Percentiles rank a stretch among this genome's conserved stretches.
Conservation (phyloP, 2,888 invertebrate species). For the Chrysolina oricalcia region DNA sequence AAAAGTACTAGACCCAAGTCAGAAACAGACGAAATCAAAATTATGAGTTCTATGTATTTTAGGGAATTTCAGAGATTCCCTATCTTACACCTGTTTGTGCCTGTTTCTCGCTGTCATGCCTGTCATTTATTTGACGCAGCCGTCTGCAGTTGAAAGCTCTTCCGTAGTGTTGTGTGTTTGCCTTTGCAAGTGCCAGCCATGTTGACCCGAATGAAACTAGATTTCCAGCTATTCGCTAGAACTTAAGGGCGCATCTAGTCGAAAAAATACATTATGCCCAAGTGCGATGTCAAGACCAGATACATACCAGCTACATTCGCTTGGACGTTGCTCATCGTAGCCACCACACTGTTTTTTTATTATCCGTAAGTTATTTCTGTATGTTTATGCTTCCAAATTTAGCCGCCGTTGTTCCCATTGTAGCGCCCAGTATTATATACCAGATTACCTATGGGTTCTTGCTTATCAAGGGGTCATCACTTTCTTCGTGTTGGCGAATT, state of each 20-base stretch:
- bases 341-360: constrained; percentile 96
- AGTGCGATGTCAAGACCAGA: constrained; percentile 97
- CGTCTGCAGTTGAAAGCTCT: neutral
- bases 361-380: constrained; percentile 90
- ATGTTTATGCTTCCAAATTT: constrained; percentile 61
- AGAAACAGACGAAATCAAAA: too few species aligned
- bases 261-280: constrained; percentile 83
- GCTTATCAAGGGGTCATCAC: constrained; percentile 95
- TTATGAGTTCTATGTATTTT: neutral
- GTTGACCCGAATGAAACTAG: constrained; percentile 69
- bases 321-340: constrained; percentile 95
- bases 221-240: constrained; percentile 63
- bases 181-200: constrained; percentile 65
- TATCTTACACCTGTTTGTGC: neutral
- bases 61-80: neutral
- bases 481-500: constrained; percentile 98
- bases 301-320: constrained; percentile 99
- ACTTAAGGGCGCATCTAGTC: constrained; percentile 63
- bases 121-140: constrained; percentile 26
- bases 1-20: too few species aligned
- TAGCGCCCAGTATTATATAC: constrained; percentile 92
- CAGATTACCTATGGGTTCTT: constrained; percentile 90
- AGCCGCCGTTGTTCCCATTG: constrained; percentile 54
- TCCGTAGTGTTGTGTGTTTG: constrained; percentile 38
- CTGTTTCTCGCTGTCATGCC: constrained; percentile 20